Base-by-base conservation (phyloP, 1,140 invertebrate species). In the Drosophila busckii region DNA sequence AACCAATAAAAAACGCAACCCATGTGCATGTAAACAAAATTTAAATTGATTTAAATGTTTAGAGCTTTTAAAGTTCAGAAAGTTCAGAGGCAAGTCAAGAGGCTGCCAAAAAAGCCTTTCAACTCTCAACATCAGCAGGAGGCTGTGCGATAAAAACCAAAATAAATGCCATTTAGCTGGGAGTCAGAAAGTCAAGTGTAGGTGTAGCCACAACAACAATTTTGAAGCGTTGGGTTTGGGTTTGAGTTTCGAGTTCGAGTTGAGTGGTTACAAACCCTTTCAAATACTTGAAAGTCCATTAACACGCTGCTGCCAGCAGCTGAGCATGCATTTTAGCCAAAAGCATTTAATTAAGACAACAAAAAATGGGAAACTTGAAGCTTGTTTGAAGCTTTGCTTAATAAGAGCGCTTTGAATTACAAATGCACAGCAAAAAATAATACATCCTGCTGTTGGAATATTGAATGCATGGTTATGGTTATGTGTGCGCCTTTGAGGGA, bases 41-140 rank as follows among this genome's bases (percentile, higher is more conserved):
- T 46, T 67, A 80, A 71, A 75, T 75, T 76, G 70, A 76, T 73
- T 73, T 75, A 75, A 73, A 53, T 76, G 59, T 64, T n/a, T n/a
- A n/a, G n/a, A 7, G 34, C 56, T 44, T 40, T 49, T 31, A 56
- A 55, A 40, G 15, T 32, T 13, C 15, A 22, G 2, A 2, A 13
- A 8, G 5, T 19, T 8, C 4, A 23, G 1, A 32, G 19, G 15
- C 8, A 16, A 22, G 13, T 31, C 4, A 22, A 56, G 12, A 15
- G 3, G 25, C 28, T 15, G 19, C 17, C 26, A 35, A 22, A 15
- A 59, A 59, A 53, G 28, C 29, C 55, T 59, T 59, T 59, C 44
- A 53, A 29, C 46, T 48, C 41, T 50, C 32, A 12, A 46, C 42
- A 35, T 22, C n/a, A 28, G 38, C 48, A 29, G 23, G 4, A 23